Conservation (phyloP, 2,113 vertebrate species). For the Cygnus buccinator region DNA sequence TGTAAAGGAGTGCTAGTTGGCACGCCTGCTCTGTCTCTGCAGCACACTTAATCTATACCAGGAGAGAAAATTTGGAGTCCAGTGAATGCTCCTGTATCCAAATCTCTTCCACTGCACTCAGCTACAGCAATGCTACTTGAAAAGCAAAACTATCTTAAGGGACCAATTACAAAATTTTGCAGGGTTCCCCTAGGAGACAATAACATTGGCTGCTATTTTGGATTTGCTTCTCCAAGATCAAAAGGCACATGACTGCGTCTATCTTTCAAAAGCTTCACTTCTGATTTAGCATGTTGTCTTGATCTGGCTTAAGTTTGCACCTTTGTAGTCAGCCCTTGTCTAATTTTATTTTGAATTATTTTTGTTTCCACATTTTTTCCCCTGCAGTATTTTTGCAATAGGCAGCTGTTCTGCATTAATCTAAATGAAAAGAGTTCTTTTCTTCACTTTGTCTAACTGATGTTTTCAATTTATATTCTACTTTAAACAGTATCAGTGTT, state of each 20-base stretch:
- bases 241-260: neutral
- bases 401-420: constrained; percentile 21
- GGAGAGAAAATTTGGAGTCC: constrained; percentile 3
- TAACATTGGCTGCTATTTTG: neutral
- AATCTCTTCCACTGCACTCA: neutral
- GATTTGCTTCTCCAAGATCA: neutral
- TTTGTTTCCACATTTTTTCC: neutral
- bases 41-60: constrained; percentile 44
- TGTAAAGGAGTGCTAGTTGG: neutral
- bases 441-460: neutral
- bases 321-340: neutral
- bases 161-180: neutral
- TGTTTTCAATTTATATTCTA: neutral
- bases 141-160: neutral
- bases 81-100: neutral
- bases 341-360: neutral
- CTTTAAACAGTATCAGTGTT: neutral
- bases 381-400: neutral
- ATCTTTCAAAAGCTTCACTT: neutral
- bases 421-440: neutral
- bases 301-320: neutral
- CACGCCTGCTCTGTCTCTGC: neutral
- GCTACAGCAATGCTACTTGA: neutral
- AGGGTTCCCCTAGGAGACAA: neutral
- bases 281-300: neutral